Evolutionary conservation across 2,113 vertebrate genomes (phyloP), one percentile per base, ranked within the genome.

Genomic region (Drymodes brunneopygia): DNA sequence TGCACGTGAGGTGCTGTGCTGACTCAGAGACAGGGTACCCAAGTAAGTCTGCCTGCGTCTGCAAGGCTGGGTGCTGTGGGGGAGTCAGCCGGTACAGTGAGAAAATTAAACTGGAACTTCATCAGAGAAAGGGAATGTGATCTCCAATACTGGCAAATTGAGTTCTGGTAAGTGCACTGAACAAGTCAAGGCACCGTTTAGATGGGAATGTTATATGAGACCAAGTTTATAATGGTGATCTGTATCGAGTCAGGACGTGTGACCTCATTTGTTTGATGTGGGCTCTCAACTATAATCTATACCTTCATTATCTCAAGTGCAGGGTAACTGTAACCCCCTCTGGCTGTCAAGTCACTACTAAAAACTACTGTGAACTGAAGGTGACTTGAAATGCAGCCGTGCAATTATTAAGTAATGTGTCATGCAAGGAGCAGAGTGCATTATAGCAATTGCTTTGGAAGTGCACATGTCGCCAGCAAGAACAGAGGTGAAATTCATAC

Each of bases 251-350:
- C 58, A 58, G 90, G 72, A 92, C 0, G 8, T 35, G 82, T 70
- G 86, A 86, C 80, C 88, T 81, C 64, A 91, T 88, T 78, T 80
- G 75, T 73, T 89, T 86, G 60, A 35, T 78, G 51, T 50, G 75
- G 62, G 75, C 75, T 93, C 54, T 85, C 90, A 62, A 3, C 67
- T 81, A 81, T 58, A 65, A 94, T 86, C 79, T 92, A 81, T 38
- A 82, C 71, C 29, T 83, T 92, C 79, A 83, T 94, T 90, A 93
- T 72, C 75, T 77, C 58, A 42, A 90, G 88, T 31, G 88, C 88
- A 86, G 86, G 90, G 40, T 65, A 73, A 88, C 85, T 50, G 50
- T 79, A 73, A 80, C 82, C 82, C 47, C 12, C 61, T 65, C 75
- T 86, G 48, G 38, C 90, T 93, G 92, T 88, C 86, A 82, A 86